Evolutionary conservation across 2,888 invertebrate species (phyloP).

Genomic region (Pristionchus japonicus): DNA sequence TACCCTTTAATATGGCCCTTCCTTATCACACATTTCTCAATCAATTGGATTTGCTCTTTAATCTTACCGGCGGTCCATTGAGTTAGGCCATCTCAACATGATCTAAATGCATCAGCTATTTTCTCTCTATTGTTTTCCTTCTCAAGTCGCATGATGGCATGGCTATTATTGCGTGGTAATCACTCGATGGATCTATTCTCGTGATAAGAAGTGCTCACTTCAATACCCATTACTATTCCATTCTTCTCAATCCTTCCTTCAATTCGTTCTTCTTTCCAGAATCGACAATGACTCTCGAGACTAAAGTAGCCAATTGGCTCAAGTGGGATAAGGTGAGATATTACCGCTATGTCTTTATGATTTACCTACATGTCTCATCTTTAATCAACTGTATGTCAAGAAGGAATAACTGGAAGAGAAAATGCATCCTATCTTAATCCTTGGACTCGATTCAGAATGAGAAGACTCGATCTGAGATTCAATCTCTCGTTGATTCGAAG

Average conservation of each 20-base stretch:
- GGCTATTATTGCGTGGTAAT: background rate
- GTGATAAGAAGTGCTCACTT: constrained; percentile 1
- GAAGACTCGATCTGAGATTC: constrained; percentile 73
- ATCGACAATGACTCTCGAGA: constrained; percentile 51
- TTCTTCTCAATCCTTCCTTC: background rate
- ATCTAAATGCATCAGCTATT: background rate
- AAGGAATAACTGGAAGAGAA: background rate
- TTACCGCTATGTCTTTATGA: background rate
- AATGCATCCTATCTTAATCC: background rate
- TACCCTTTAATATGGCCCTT: background rate
- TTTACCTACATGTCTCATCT: background rate
- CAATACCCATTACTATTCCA: background rate
- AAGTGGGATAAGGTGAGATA: constrained; percentile 69
- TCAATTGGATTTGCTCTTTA: background rate
- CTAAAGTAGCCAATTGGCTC: constrained; percentile 68
- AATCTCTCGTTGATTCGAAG: constrained; percentile 70
- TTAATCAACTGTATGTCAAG: background rate
- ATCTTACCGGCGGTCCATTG: background rate
- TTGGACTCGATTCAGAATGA: constrained; percentile 58
- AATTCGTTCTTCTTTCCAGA: background rate
- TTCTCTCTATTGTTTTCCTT: background rate
- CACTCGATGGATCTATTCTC: background rate
- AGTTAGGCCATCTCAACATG: background rate
- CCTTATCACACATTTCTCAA: background rate
- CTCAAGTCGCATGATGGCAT: background rate